Evolutionary conservation across 2,113 vertebrate species (phyloP), one percentile per base, ranked within the genome.

Genomic region (Emydocephalus ijimae): DNA sequence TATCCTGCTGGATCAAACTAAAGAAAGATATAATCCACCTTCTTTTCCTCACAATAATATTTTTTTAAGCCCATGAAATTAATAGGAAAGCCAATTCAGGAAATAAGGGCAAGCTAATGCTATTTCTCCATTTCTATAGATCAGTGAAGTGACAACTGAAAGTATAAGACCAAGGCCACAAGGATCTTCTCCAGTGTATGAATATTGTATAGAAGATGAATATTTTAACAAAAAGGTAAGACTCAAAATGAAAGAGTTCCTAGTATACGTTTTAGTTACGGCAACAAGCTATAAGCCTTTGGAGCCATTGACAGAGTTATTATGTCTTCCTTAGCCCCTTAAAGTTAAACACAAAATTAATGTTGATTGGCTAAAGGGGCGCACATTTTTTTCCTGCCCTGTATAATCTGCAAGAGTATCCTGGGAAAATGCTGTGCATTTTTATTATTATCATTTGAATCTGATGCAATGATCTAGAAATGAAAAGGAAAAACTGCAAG

Each of bases 151-250:
- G 88, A 96, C 98, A 18, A 91, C 96, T 95, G 98, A 99, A 97
- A 97, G 95, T 94, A 97, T 99, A 90, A 97, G 99, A 93, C 99
- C 99, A 15, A 98, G 99, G 10, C 99, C 99, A 57, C 99, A 99
- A 91, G 99, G 99, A 89, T 99, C 99, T 20, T 99, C 99, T 3
- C 99, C 99, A 0, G 98, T 99, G 74, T 99, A 99, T 48, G 99
- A 99, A 92, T 99, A 95, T 89, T 95, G 97, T 1, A 48, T 97
- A 92, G 98, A 97, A 54, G 98, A 98, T 5, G 96, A 98, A n/a
- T 97, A 98, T 95, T 97, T 96, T 48, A 97, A 97, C 92, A 96
- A 97, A 94, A 97, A 98, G 98, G 99, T 98, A 97, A 96, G 96
- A 21, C 14, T 6, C 52, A 48, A 89, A n/a, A 15, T 57, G 26